Evolutionary conservation across 2,888 invertebrate genomes (phyloP), one percentile per base, ranked within the genome.

Genomic region (Clitarchus hookeri): DNA sequence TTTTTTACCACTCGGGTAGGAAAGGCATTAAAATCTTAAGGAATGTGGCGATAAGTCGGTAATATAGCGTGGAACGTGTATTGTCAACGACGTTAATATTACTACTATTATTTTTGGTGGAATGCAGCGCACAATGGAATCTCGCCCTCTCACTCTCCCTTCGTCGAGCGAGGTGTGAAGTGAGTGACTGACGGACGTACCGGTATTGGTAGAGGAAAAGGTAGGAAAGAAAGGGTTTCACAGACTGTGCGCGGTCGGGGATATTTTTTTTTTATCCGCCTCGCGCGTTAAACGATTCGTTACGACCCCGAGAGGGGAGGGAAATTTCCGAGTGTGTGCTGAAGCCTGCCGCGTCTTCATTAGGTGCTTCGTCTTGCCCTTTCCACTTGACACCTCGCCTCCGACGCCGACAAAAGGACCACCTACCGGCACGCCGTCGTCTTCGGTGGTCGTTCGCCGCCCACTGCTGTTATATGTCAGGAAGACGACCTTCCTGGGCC

Each of bases 361-460:
- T 65, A 65, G 65, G n/a, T 1, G 65, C 65, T 23, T 65, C 65
- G 65, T 65, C 65, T 65, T 65, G 65, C 19, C n/a, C n/a, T n/a
- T 65, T 65, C 65, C 65, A 65, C 65, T 65, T 65, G 65, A 19
- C 65, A 65, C 65, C 65, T 65, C 65, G 65, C n/a, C 0, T 16
- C n/a, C 65, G 65, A 65, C 65, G 65, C 65, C 65, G 65, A 65
- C 65, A 65, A 65, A 65, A 65, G 65, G 65, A 65, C 65, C 65
- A 65, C 65, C 65, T 65, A 65, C 65, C 65, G 65, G 8, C 48
- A 8, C 48, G 48, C 48, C 48, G 12, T n/a, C 48, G 16, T 16
- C 48, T 48, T 48, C 48, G 48, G 48, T 48, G 48, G 48, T 48
- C 48, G 48, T 48, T 8, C 48, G 16, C 48, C 48, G 4, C 6